Conservation (phyloP, 2,113 vertebrate genomes). For the Eleginops maclovinus region DNA sequence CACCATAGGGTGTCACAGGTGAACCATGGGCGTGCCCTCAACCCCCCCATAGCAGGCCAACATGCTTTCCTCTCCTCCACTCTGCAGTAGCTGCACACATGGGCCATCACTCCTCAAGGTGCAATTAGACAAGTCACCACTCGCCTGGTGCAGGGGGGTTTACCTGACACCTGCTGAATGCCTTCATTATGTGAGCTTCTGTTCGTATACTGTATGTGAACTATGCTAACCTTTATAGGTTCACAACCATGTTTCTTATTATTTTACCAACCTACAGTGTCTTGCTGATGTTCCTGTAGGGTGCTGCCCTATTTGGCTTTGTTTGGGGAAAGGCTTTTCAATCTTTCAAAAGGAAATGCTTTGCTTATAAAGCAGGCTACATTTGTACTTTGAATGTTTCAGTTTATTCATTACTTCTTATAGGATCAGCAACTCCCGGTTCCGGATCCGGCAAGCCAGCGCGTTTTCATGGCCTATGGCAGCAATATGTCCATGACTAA, state of each 20-base stretch:
- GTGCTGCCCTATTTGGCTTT: background rate
- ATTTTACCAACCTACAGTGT: background rate
- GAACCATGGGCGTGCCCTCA: constrained; percentile 43
- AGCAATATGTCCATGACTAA: constrained; percentile 24
- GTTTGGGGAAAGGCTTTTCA: background rate
- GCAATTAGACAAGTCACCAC: constrained; percentile 62
- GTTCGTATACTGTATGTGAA: background rate
- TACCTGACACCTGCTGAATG: constrained; percentile 66
- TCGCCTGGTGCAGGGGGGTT: constrained; percentile 27
- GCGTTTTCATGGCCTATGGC: constrained; percentile 25
- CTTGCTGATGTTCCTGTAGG: background rate
- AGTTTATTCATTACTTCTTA: constrained; percentile 42
- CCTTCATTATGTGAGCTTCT: constrained; percentile 50
- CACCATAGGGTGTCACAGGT: constrained; percentile 70
- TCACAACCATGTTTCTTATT: background rate
- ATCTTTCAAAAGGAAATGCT: constrained; percentile 3
- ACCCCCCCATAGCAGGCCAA: constrained; percentile 1
- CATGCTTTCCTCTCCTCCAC: constrained; percentile 11
- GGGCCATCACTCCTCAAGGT: constrained; percentile 54
- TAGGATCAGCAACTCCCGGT: constrained; percentile 21
- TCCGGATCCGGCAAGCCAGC: constrained; percentile 22
- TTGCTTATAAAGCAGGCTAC: constrained; percentile 21
- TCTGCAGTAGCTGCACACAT: background rate
- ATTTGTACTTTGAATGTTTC: constrained; percentile 37
- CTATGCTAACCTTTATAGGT: background rate